phyloP scores from a whole-genome alignment of 2,888 invertebrate genomes.

The Eudasyphora cyanicolor region DNA sequence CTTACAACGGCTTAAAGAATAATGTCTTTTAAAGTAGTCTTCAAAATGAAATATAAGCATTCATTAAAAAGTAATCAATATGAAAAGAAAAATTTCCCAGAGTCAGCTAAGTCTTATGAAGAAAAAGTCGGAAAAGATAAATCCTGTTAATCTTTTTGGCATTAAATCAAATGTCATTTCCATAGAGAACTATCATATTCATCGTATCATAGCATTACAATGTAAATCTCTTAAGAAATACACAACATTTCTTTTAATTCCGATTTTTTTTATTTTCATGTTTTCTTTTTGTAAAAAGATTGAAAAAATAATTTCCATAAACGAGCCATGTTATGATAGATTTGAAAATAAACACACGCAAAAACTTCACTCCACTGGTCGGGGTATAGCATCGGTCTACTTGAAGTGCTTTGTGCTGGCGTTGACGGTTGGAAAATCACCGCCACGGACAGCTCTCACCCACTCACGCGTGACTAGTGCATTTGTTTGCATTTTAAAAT shows the following conservation, averaged over 20 bases:
- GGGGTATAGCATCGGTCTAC: neutral
- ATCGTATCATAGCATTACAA: neutral
- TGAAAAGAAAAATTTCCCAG: too few relatives aligned
- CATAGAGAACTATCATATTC: neutral
- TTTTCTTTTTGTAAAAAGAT: too few relatives aligned
- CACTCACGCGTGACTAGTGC: neutral
- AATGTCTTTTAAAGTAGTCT: neutral
- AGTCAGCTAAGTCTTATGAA: too few relatives aligned
- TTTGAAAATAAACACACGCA: constrained; percentile 1
- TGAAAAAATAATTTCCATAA: neutral
- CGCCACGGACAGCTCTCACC: neutral
- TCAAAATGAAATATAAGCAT: neutral
- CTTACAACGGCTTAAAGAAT: neutral
- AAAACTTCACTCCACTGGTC: constrained; percentile 11
- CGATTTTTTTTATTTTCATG: too few relatives aligned
- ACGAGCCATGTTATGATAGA: neutral
- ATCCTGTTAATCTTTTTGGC: neutral
- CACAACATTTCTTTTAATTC: neutral
- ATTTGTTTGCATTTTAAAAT: neutral
- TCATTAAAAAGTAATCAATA: neutral
- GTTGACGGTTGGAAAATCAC: neutral
- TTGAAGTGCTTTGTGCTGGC: too few relatives aligned
- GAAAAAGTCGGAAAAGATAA: neutral
- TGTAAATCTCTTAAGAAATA: neutral
- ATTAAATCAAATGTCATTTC: neutral